These are phyloP conservation scores for Lamellibrachia columna DNA, from an alignment of 2,888 invertebrate genomes.

Conservation along the genomic window DNA sequence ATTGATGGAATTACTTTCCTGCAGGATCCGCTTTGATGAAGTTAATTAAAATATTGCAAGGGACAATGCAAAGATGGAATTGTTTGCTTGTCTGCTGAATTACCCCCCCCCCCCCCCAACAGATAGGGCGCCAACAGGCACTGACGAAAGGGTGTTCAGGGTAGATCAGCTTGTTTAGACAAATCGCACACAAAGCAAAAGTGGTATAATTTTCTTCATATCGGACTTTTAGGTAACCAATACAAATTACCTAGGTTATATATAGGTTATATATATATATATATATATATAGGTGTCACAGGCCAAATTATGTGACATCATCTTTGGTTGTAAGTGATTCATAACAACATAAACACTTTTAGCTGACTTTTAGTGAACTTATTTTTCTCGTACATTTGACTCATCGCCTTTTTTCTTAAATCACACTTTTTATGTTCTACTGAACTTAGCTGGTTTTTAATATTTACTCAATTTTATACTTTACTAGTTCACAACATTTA, in stretches of 20 bases:
- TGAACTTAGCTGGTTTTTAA: no score
- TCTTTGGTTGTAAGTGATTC: no score
- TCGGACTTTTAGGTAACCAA: not conserved
- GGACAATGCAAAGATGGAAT: not conserved
- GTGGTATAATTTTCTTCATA: not conserved
- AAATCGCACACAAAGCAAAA: not conserved
- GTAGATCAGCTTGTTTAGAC: not conserved
- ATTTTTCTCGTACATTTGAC: no score
- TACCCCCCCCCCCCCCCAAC: not conserved
- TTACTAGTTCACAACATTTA: no score
- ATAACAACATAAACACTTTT: no score
- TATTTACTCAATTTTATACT: no score
- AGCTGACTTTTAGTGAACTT: no score
- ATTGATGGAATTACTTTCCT: not conserved
- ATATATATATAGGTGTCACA: not conserved
- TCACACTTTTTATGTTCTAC: no score
- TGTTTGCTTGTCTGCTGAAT: constrained; percentile 11
- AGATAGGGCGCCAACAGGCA: not conserved
- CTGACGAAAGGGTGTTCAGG: not conserved
- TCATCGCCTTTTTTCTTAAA: no score
- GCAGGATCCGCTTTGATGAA: not conserved
- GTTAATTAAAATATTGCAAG: constrained; percentile 8
- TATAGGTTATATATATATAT: not conserved
- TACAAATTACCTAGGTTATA: not conserved
- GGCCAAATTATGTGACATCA: no score